A percentile compares a stretch with the other conserved stretches of the same genome.
These are phyloP conservation scores for Leuciscus idus DNA, from an alignment of 2,113 vertebrate genomes.

Conservation along the genomic window DNA sequence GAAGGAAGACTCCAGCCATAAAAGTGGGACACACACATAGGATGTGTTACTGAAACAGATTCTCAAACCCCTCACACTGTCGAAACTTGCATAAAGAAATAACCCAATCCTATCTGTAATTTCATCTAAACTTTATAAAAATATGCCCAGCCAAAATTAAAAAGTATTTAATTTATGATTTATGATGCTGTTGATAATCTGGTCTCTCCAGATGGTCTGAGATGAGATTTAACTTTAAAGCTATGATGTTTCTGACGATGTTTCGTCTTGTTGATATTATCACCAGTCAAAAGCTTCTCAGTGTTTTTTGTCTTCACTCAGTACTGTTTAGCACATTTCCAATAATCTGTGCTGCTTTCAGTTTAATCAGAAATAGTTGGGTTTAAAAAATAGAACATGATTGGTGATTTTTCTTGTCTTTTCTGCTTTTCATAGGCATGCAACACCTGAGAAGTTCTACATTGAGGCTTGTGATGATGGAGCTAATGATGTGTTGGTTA, in stretches of 20 bases:
- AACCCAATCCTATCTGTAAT: not conserved
- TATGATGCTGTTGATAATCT: not conserved
- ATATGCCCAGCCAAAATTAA: not conserved
- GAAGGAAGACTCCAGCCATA: not conserved
- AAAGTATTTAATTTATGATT: not conserved
- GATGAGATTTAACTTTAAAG: not conserved
- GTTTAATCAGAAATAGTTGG: not conserved
- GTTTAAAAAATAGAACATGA: not conserved
- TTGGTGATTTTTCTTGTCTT: not conserved
- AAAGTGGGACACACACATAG: not conserved
- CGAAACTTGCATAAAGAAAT: not conserved
- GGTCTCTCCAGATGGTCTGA: not conserved
- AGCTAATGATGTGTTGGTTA: conserved; percentile 87
- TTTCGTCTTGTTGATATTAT: not conserved
- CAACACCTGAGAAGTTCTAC: conserved; percentile 93
- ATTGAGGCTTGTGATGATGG: conserved; percentile 96
- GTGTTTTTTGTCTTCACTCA: not conserved
- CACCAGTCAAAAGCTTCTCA: not conserved
- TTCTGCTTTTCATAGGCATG: conserved; percentile 80
- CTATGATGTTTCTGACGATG: not conserved
- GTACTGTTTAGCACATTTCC: not conserved
- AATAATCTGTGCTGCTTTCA: not conserved
- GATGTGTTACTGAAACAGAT: not conserved
- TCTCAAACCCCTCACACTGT: not conserved
- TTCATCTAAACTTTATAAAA: not conserved